Base-by-base conservation (phyloP, 2,888 invertebrate genomes). In the Lasioglossum lativentre region DNA sequence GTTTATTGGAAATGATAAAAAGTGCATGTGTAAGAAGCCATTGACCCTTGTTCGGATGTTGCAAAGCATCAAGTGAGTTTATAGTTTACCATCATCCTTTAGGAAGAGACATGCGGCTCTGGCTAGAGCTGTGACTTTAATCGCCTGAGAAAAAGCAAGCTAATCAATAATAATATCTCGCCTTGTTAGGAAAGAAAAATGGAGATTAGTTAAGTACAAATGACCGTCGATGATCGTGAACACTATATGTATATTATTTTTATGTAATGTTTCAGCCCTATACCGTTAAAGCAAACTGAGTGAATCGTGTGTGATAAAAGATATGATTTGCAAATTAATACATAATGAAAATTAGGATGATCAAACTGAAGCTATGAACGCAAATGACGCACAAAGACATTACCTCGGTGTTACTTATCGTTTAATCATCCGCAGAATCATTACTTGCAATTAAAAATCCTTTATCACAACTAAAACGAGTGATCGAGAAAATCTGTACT, bases 121-220 rank as follows among this genome's bases (percentile, higher is more conserved):
- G 89, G 90, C 91, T 93, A 94, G 82, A 94, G 94, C 85, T 92
- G 93, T 83, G 92, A 92, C 87, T 92, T 92, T 90, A 92, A 89
- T 86, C 80, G 90, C 93, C 93, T 94, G 92, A 90, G 91, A 92
- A 93, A 91, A 93, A 93, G 86, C 89, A 91, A 89, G 90, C 89
- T 63, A 83, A 85, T 91, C 83, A 90, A 90, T 91, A 70, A 70
- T 77, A 59, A 52, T 75, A 45, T 42, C 6, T 75, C 23, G 34
- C 14, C 63, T 38, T 59, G 40, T 75, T 71, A 14, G 12, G 16
- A n/a, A 75, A 68, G 47, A 38, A 1, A 52, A 23, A 16, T 10
- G 42, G 2, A 75, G 74, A 34, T 70, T 16, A 74, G 73, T 34
- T 6, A 45, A 66, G 2, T 14, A 56, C 38, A 80, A 34, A 12